Percentiles rank a stretch among this genome's conserved stretches.
These are phyloP conservation scores for Anarsia innoxiella DNA, from an alignment of 2,888 invertebrate genomes.

Conservation along the genomic window DNA sequence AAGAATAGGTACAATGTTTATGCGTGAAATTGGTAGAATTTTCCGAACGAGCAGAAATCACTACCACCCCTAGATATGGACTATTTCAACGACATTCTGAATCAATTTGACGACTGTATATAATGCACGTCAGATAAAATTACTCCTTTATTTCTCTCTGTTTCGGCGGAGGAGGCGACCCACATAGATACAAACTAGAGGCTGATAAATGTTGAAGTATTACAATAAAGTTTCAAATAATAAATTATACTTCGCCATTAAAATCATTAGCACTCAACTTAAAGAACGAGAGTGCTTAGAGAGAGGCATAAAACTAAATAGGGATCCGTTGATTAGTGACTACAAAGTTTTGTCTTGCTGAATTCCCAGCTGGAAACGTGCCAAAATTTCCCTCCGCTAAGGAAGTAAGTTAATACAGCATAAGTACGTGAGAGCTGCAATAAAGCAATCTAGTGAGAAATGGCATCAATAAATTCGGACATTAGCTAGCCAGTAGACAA, in stretches of 20 bases:
- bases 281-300: slow-evolving; percentile 15
- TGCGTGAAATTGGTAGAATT: slow-evolving; percentile 10
- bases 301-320: slow-evolving; percentile 19
- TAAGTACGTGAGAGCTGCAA: slow-evolving; percentile 31
- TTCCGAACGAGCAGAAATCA: slow-evolving; percentile 4
- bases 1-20: slow-evolving; percentile 12
- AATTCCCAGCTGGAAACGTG: slow-evolving; percentile 31
- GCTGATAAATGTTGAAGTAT: too few relatives aligned
- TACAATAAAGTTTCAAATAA: too few relatives aligned
- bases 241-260: slow-evolving; percentile 22
- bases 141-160: too few relatives aligned
- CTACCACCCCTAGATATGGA: too few relatives aligned
- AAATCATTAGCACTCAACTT: slow-evolving; percentile 30
- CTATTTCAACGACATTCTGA: too few relatives aligned
- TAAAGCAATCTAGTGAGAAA: slow-evolving; percentile 28
- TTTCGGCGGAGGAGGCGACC: too few relatives aligned
- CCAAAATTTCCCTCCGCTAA: slow-evolving; percentile 41
- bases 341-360: slow-evolving; percentile 38
- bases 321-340: slow-evolving; percentile 44
- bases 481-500: too few relatives aligned
- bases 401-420: slow-evolving; percentile 35
- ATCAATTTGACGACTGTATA: too few relatives aligned
- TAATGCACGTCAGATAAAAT: too few relatives aligned
- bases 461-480: slow-evolving; percentile 15
- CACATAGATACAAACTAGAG: too few relatives aligned